Conservation (phyloP, 1,140 invertebrate species). For the Plectrocnemia conspersa region DNA sequence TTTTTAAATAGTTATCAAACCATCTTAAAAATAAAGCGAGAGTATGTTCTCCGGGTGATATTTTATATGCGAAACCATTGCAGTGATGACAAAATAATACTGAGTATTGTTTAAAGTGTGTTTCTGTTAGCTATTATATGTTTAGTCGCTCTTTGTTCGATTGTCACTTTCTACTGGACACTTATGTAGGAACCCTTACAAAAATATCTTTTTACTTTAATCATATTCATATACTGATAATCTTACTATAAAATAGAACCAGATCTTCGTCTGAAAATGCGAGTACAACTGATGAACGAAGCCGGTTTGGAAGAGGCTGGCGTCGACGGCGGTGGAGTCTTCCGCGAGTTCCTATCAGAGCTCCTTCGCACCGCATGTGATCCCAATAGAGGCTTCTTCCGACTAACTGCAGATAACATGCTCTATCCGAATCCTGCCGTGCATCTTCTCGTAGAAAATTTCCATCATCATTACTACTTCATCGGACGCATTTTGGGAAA, state of each 20-base stretch:
- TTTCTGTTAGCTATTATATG: too few relatives aligned
- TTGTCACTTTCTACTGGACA: too few relatives aligned
- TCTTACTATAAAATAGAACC: conserved; percentile 60
- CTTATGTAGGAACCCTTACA: too few relatives aligned
- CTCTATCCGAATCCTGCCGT: conserved; percentile 95
- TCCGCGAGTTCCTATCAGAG: conserved; percentile 88
- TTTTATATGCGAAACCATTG: too few relatives aligned
- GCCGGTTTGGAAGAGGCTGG: conserved; percentile 91
- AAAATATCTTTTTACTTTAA: too few relatives aligned
- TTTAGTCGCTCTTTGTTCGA: too few relatives aligned
- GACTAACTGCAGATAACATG: conserved; percentile 86
- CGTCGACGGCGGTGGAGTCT: conserved; percentile 92
- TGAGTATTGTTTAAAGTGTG: too few relatives aligned
- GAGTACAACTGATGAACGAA: conserved; percentile 85
- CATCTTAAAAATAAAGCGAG: too few relatives aligned
- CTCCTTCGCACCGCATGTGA: conserved; percentile 88
- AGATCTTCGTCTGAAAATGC: conserved; percentile 76
- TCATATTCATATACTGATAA: too few relatives aligned
- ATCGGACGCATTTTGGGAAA: conserved; percentile 94
- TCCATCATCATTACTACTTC: conserved; percentile 89
- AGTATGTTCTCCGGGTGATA: too few relatives aligned
- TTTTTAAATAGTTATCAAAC: too few relatives aligned
- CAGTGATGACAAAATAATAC: too few relatives aligned
- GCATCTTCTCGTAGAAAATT: conserved; percentile 76
- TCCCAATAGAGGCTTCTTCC: conserved; percentile 93